These are phyloP conservation scores for Hycleus phaleratus DNA, from an alignment of 1,140 invertebrate species.

Conservation along the genomic window DNA sequence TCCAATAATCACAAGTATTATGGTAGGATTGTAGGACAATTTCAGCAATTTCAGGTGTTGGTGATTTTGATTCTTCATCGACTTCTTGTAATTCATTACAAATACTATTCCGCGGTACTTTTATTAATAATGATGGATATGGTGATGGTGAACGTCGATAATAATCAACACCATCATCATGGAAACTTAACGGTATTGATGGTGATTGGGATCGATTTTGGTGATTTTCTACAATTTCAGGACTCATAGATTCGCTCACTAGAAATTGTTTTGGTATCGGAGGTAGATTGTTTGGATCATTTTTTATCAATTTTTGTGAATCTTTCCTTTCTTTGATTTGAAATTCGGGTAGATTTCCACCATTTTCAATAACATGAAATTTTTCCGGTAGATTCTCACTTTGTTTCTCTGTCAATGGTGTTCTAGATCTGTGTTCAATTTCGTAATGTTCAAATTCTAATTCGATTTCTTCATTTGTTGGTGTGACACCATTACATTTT, in stretches of 20 bases:
- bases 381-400: neutral
- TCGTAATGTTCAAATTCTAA: conserved; percentile 12
- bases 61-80: conserved; percentile 22
- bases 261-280: conserved; percentile 2
- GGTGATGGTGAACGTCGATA: conserved; percentile 26
- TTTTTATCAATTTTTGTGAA: neutral
- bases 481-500: neutral
- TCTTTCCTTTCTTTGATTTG: conserved; percentile 12
- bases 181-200: neutral
- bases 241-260: neutral
- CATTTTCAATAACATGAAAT: conserved; percentile 19
- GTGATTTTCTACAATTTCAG: neutral
- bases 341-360: conserved; percentile 20
- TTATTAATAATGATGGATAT: conserved; percentile 26
- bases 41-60: conserved; percentile 13
- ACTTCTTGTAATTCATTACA: conserved; percentile 28
- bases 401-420: conserved; percentile 18
- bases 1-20: conserved; percentile 23
- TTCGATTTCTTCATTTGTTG: conserved; percentile 21
- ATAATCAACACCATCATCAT: neutral
- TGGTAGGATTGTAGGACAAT: conserved; percentile 15
- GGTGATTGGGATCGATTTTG: conserved; percentile 3
- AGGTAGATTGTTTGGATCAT: neutral
- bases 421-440: conserved; percentile 9
- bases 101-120: conserved; percentile 29